Base-by-base conservation (phyloP, 2,888 invertebrate species). In the Crepidodera aurea region DNA sequence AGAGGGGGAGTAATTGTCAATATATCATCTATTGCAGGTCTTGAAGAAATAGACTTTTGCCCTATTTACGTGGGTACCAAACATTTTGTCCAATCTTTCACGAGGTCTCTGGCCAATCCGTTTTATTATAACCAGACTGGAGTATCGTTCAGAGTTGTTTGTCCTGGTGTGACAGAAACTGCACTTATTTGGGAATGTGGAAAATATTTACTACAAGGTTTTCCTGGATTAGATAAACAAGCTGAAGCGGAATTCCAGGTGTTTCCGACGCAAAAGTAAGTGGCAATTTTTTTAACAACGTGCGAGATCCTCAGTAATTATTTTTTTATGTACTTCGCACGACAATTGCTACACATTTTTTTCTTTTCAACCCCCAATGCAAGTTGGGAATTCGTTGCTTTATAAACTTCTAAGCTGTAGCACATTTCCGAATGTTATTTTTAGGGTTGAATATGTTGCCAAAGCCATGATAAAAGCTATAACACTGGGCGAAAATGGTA, bases 1-100 rank as follows among this genome's bases (percentile, higher is more conserved):
- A 78, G 76, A 13, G 89, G 89, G 7, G 89, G 89, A 0, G 83
- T 84, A 0, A 84, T 90, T 50, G 82, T 90, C 77, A 83, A 65
- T 69, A 46, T 69, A 6, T 83, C 87, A 1, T 88, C 89, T 0
- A 84, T 86, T 19, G 83, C 85, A 60, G 88, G 88, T 0, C 81
- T 83, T 44, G 79, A 81, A 37, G 77, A 84, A 0, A 79, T 83
- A 34, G 82, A 82, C 18, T 83, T 81, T 19, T 73, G 83, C n/a
- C 87, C 88, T 0, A 78, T 85, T n/a, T 88, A 88, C 71, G 82
- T 83, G 37, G 84, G 84, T 0, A 84, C 87, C 0, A 87, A 87
- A 73, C 82, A 81, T 57, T 85, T 84, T 1, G 82, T 84, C 2
- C 72, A 82, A 18, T 83, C 82, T 1, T 82, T 84, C 65, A 83